Percentiles rank a stretch among this genome's conserved stretches.
phyloP scores from a whole-genome alignment of 2,888 invertebrate genomes.

The Ophion ventricosus region DNA sequence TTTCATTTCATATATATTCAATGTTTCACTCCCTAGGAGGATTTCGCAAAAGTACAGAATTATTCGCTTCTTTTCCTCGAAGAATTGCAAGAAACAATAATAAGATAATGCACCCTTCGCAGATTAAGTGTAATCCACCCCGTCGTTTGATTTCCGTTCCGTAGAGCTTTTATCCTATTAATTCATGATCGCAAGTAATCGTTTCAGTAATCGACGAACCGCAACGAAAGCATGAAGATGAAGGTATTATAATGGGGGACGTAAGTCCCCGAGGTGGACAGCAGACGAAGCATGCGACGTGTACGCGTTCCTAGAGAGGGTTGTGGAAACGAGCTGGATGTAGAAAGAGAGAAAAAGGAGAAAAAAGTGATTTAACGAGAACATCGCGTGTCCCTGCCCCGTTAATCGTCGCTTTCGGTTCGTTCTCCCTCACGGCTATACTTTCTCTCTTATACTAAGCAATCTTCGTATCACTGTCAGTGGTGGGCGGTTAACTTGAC shows the following conservation, averaged over 20 bases:
- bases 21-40: too few relatives aligned
- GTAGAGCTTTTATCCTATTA: slow-evolving; percentile 30
- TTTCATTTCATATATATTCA: too few relatives aligned
- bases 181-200: slow-evolving; percentile 48
- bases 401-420: slow-evolving; percentile 72
- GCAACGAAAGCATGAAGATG: slow-evolving; percentile 10
- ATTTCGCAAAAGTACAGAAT: not conserved
- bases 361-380: slow-evolving; percentile 71
- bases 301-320: slow-evolving; percentile 21
- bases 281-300: slow-evolving; percentile 49
- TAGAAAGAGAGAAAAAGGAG: slow-evolving; percentile 17
- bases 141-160: slow-evolving; percentile 30
- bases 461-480: slow-evolving; percentile 64
- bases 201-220: slow-evolving; percentile 38
- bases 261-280: slow-evolving; percentile 35
- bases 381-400: slow-evolving; percentile 72
- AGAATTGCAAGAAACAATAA: not conserved
- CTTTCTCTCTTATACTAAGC: slow-evolving; percentile 5
- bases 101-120: not conserved
- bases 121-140: slow-evolving; percentile 1
- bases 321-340: not conserved
- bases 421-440: slow-evolving; percentile 59
- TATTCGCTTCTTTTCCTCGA: not conserved
- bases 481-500: slow-evolving; percentile 58
- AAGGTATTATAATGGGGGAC: not conserved